Evolutionary conservation across 2,888 invertebrate species (phyloP).

Genomic region (Incurvaria masculella): DNA sequence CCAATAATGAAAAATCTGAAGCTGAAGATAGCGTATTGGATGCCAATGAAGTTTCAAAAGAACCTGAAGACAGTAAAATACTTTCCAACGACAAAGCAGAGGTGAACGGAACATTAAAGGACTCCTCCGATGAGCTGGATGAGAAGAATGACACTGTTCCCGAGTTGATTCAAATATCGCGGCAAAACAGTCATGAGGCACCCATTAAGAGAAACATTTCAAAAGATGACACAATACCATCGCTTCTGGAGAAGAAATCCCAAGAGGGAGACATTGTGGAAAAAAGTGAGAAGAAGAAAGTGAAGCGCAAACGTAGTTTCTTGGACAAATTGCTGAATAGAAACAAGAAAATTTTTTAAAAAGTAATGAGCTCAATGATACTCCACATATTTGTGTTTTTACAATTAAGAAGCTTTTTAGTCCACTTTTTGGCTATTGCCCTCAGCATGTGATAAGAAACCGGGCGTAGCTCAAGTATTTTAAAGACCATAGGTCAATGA

Average conservation of each 20-base stretch:
- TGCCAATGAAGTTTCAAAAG: conserved; percentile 19
- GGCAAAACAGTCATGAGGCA: conserved; percentile 32
- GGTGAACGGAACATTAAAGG: neutral
- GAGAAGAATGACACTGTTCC: conserved; percentile 42
- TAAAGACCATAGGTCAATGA: no score
- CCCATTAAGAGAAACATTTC: conserved; percentile 22
- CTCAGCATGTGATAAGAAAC: no score
- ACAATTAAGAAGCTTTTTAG: no score
- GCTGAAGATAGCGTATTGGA: neutral
- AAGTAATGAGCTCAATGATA: no score
- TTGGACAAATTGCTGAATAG: conserved; percentile 46
- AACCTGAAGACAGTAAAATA: conserved; percentile 19
- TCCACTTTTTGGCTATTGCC: no score
- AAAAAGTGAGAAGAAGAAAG: conserved; percentile 33
- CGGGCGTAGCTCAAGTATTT: no score
- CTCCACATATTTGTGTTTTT: no score
- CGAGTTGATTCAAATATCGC: conserved; percentile 33
- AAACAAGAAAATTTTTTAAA: no score
- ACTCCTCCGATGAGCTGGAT: conserved; percentile 25
- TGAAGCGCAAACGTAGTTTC: conserved; percentile 49
- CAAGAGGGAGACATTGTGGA: conserved; percentile 36
- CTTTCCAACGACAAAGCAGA: conserved; percentile 21
- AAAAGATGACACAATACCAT: conserved; percentile 37
- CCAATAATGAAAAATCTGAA: neutral
- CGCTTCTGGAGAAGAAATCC: conserved; percentile 40